phyloP scores from a whole-genome alignment of 2,797 vertebrate species.

The Lindbergichthys nudifrons region DNA sequence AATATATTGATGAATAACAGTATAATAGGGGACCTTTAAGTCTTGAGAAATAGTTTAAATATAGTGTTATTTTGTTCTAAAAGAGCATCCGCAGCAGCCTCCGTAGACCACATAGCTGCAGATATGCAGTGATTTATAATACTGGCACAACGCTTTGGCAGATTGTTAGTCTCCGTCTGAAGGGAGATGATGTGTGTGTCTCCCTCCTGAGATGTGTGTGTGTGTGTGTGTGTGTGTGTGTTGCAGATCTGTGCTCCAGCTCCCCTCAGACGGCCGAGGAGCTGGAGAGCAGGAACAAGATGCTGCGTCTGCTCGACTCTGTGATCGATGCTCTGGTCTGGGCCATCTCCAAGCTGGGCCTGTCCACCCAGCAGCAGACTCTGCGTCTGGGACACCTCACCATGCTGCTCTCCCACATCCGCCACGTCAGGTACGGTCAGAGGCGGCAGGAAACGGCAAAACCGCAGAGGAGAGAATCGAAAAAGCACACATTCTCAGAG shows the following conservation, averaged over 20 bases:
- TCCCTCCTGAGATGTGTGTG: not conserved
- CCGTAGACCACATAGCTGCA: not conserved
- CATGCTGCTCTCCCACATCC: constrained; percentile 96
- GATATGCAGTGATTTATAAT: too few species aligned
- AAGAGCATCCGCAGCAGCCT: not conserved
- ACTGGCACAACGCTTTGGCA: too few species aligned
- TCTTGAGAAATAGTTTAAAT: too few species aligned
- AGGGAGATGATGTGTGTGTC: too few species aligned
- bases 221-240: not conserved
- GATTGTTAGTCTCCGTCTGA: not conserved
- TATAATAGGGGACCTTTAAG: too few species aligned
- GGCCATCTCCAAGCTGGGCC: constrained; percentile 92
- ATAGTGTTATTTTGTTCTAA: not conserved
- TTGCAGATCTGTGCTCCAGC: constrained; percentile 86
- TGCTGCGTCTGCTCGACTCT: constrained; percentile 91
- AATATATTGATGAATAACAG: too few species aligned
- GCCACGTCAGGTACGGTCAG: constrained; percentile 90
- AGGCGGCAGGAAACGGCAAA: not conserved
- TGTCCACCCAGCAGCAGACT: constrained; percentile 91
- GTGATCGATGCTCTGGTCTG: constrained; percentile 96
- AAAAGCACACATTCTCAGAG: not conserved
- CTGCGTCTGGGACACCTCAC: constrained; percentile 92
- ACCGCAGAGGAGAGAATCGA: not conserved
- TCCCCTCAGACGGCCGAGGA: constrained; percentile 84
- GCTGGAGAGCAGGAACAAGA: constrained; percentile 88